Percentiles rank a stretch among this genome's conserved stretches.
These are phyloP conservation scores for Carposina sasakii DNA, from an alignment of 1,140 invertebrate genomes.

Conservation along the genomic window DNA sequence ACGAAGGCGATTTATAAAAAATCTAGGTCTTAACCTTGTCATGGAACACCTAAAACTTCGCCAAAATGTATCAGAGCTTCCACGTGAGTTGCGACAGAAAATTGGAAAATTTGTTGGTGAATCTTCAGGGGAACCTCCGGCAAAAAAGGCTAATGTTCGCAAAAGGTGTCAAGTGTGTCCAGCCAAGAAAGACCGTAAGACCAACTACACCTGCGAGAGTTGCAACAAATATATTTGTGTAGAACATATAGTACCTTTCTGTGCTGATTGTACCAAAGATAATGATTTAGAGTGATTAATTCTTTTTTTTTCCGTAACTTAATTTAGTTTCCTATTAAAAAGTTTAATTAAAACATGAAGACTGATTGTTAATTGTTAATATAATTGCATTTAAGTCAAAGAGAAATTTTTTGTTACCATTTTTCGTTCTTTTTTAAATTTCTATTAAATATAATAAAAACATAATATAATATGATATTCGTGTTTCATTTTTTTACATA, in stretches of 20 bases:
- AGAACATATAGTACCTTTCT: background rate
- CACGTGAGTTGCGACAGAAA: constrained; percentile 5
- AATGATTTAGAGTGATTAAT: background rate
- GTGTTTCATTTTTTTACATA: background rate
- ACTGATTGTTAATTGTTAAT: background rate
- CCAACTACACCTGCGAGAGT: background rate
- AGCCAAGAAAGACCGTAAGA: background rate
- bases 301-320: background rate
- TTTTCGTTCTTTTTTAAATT: background rate
- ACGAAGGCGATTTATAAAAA: background rate
- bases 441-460: background rate
- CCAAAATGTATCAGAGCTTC: constrained; percentile 10
- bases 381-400: background rate
- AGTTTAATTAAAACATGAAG: too few relatives aligned
- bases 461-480: too few relatives aligned
- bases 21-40: constrained; percentile 7
- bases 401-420: background rate
- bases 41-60: constrained; percentile 13
- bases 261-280: background rate
- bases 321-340: too few relatives aligned
- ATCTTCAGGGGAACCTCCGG: constrained; percentile 7
- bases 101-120: constrained; percentile 7
- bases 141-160: background rate
- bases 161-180: background rate
- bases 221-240: background rate